phyloP scores from a whole-genome alignment of 2,888 invertebrate genomes.

The Sepiola atlantica region DNA sequence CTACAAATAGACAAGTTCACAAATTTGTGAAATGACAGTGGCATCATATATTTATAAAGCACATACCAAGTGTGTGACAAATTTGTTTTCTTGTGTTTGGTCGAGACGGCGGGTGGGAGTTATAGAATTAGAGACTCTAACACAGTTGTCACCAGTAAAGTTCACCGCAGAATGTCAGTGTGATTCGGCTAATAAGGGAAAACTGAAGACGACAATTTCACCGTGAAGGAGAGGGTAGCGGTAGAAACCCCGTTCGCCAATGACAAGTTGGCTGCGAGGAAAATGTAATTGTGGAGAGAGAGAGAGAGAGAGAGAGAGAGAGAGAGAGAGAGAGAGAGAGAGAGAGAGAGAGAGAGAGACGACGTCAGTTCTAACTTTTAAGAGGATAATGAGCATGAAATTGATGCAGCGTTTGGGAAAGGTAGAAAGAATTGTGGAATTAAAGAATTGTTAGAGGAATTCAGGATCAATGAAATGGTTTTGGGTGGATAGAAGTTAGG shows the following conservation, averaged over 20 bases:
- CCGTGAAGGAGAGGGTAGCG: not conserved
- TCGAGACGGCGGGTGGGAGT: not conserved
- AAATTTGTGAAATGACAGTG: not conserved
- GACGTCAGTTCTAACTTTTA: not conserved
- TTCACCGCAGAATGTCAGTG: not conserved
- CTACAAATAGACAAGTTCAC: not conserved
- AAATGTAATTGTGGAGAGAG: slow-evolving; percentile 23
- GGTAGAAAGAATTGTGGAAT: slow-evolving; percentile 32
- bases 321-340: slow-evolving; percentile 44
- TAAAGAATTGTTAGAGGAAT: slow-evolving; percentile 32
- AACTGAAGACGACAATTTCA: not conserved
- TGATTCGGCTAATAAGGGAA: not conserved
- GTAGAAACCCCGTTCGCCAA: not conserved
- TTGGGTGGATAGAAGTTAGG: not conserved
- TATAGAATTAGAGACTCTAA: not conserved
- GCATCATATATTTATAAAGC: slow-evolving; percentile 8
- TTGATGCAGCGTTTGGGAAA: not conserved
- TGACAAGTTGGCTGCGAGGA: slow-evolving; percentile 9
- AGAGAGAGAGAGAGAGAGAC: not conserved
- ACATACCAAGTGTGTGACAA: slow-evolving; percentile 6
- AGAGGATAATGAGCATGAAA: slow-evolving; percentile 32
- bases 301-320: slow-evolving; percentile 41
- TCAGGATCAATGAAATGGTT: slow-evolving; percentile 3
- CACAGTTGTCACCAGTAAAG: not conserved
- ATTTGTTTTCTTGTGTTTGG: not conserved